Conservation (phyloP, 2,797 vertebrate genomes). For the Pygocentrus nattereri region DNA sequence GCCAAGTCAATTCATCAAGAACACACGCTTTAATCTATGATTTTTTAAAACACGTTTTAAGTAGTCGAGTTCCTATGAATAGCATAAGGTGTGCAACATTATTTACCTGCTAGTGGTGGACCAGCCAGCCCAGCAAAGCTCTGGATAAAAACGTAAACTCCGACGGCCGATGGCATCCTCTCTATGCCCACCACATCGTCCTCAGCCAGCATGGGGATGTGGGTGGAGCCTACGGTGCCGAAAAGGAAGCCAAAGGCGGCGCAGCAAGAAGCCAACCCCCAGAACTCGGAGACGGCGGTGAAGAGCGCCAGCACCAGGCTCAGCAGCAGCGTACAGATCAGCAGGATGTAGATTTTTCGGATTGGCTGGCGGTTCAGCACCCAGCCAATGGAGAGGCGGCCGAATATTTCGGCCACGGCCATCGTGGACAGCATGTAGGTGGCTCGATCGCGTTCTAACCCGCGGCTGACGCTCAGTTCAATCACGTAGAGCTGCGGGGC, state of each 20-base stretch:
- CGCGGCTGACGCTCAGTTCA: slow-evolving; percentile 87
- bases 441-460: slow-evolving; percentile 82
- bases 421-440: slow-evolving; percentile 89
- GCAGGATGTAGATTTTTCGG: slow-evolving; percentile 89
- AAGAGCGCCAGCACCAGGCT: slow-evolving; percentile 86
- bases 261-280: slow-evolving; percentile 89
- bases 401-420: slow-evolving; percentile 90
- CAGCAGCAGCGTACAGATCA: slow-evolving; percentile 83
- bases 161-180: slow-evolving; percentile 92
- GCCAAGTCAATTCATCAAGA: too few species aligned
- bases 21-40: too few species aligned
- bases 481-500: slow-evolving; percentile 94
- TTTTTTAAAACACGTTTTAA: too few species aligned
- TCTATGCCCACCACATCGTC: slow-evolving; percentile 93
- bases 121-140: slow-evolving; percentile 94
- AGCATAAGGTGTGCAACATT: background rate
- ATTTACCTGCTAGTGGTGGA: slow-evolving; percentile 93
- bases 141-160: slow-evolving; percentile 94
- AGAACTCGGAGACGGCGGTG: slow-evolving; percentile 86
- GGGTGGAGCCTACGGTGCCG: slow-evolving; percentile 88
- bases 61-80: background rate
- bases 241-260: slow-evolving; percentile 89
- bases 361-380: slow-evolving; percentile 80
- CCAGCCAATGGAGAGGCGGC: slow-evolving; percentile 87
- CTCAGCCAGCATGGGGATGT: slow-evolving; percentile 94